A percentile compares a stretch with the other conserved stretches of the same genome.
Conservation (phyloP, 2,888 invertebrate species). For the Ashinkailepas kermadecensis region DNA sequence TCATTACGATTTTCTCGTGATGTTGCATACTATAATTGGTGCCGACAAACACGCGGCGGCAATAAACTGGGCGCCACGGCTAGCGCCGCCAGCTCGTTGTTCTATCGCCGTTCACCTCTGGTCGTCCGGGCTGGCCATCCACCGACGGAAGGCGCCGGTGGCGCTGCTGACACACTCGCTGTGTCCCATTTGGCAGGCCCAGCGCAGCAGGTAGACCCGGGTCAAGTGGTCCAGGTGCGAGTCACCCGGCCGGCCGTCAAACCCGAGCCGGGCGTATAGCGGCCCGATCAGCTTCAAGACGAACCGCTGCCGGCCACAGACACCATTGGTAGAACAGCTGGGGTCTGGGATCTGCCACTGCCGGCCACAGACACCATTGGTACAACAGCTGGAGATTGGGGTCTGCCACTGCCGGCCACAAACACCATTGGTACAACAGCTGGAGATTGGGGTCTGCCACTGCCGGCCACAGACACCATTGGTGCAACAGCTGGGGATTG, state of each 20-base stretch:
- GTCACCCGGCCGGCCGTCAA: neutral
- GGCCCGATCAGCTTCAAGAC: neutral
- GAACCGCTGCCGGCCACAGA: neutral
- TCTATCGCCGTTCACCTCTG: conserved; percentile 24
- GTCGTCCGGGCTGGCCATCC: conserved; percentile 58
- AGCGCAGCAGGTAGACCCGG: conserved; percentile 60
- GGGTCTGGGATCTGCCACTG: too few species aligned
- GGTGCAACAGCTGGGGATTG: too few species aligned
- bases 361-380: too few species aligned
- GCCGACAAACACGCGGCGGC: neutral
- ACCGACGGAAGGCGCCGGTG: conserved; percentile 61
- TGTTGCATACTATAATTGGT: neutral
- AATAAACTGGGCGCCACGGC: too few species aligned
- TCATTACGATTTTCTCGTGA: neutral
- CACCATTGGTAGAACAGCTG: too few species aligned
- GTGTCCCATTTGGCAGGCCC: conserved; percentile 68
- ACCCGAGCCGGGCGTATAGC: neutral
- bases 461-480: too few species aligned
- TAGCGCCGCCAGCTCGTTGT: neutral
- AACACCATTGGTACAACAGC: too few species aligned
- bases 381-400: too few species aligned
- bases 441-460: too few species aligned
- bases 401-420: too few species aligned
- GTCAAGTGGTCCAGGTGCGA: conserved; percentile 59
- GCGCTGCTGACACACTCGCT: conserved; percentile 64